phyloP scores from a whole-genome alignment of 2,797 vertebrate genomes.

The Muraenolepis orangiensis region DNA sequence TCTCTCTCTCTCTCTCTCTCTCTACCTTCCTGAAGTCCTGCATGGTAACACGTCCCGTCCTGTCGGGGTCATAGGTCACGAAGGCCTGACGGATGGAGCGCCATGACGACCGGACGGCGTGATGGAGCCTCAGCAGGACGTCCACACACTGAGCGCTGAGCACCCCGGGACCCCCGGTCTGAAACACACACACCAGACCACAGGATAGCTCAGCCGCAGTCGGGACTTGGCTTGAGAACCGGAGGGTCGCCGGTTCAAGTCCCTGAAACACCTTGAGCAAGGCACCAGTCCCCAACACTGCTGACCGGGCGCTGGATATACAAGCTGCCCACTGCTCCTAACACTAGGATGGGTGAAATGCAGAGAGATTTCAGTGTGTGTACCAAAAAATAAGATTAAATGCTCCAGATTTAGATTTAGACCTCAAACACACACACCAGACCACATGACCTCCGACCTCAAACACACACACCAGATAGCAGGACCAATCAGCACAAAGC shows the following conservation, averaged over 20 bases:
- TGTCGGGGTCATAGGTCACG: conserved; percentile 49
- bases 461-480: background rate
- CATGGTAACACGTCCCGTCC: conserved; percentile 55
- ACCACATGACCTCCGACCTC: conserved; percentile 52
- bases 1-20: background rate
- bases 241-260: too few species aligned
- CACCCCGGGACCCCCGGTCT: conserved; percentile 51
- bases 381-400: too few species aligned
- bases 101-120: conserved; percentile 67
- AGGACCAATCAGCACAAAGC: too few species aligned
- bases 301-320: too few species aligned
- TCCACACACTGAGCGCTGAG: conserved; percentile 50
- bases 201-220: too few species aligned
- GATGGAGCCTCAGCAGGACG: conserved; percentile 67
- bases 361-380: too few species aligned
- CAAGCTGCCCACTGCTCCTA: too few species aligned
- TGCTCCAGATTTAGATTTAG: too few species aligned
- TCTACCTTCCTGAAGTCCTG: conserved; percentile 76
- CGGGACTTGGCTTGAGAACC: too few species aligned
- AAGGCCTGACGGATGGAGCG: conserved; percentile 65
- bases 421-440: background rate
- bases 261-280: too few species aligned
- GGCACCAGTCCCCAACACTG: too few species aligned
- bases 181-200: background rate
- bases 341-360: too few species aligned